Base-by-base conservation (phyloP, 1,140 invertebrate genomes). In the Pachypsylla venusta region DNA sequence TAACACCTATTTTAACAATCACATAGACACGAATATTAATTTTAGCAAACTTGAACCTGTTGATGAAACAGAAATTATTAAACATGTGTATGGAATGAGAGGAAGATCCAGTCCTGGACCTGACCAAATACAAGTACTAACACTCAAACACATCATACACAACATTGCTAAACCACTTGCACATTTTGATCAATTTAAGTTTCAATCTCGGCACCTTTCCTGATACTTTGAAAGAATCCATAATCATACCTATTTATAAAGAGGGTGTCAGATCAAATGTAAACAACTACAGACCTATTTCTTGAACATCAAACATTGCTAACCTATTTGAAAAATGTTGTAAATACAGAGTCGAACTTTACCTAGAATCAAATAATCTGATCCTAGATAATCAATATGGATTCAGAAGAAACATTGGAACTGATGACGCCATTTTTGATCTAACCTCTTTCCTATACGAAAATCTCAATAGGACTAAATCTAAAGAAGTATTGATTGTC, bases 241-340 rank as follows among this genome's bases (percentile, higher is more conserved):
- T 22, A 20, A 56, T 39, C 13, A 19, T 60, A 13, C 56, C 59
- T 14, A 14, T 60, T 1, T 30, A 39, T 27, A 39, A 60, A 59
- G 40, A 26, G 40, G 59, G 28, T 3, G 24, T 3, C 1, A 57
- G 39, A 39, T 14, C 19, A 10, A 12, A 10, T 2, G 12, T 35
- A 14, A 57, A 39, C 20, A 60, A 60, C 22, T 58, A 60, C 30
- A 60, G 59, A 59, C 28, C 59, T 4, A 57, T 60, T 4, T 57
- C 59, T 7, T 40, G 56, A 12, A 59, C 35, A n/a, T 59, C 58
- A n/a, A 56, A 56, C 19, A 56, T 59, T 42, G 59, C 25, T 26
- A 60, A 60, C 1, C 22, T 60, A 1, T 42, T 60, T 20, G 59
- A 60, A 60, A 59, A 59, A 56, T n/a, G n/a, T n/a, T n/a, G n/a